phyloP scores from a whole-genome alignment of 1,140 invertebrate species.

The Antheraea pernyi region DNA sequence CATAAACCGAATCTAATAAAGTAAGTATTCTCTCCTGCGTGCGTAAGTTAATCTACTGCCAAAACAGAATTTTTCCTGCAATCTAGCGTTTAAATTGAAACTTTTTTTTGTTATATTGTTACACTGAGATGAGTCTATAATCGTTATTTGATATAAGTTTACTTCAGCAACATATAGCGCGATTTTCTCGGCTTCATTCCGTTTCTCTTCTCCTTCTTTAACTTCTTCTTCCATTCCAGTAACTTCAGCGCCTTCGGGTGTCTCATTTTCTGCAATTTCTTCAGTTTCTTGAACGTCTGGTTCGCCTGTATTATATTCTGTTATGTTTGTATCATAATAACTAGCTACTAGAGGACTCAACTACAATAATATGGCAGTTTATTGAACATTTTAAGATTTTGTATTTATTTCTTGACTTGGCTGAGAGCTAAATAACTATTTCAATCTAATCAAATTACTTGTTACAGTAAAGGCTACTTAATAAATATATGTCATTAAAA shows the following conservation, averaged over 20 bases:
- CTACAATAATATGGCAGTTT: no score
- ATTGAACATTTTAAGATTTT: no score
- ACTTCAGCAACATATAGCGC: conserved; percentile 40
- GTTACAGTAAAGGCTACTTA: no score
- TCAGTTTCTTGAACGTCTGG: conserved; percentile 20
- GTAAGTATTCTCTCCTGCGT: no score
- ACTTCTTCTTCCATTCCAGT: conserved; percentile 10
- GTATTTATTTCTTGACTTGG: background rate
- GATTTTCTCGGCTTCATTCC: conserved; percentile 23
- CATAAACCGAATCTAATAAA: no score
- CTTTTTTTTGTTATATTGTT: no score
- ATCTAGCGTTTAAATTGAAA: no score
- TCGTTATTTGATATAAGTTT: conserved; percentile 18
- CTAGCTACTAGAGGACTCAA: background rate
- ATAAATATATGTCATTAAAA: background rate
- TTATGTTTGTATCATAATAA: background rate
- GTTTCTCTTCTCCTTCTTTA: conserved; percentile 20
- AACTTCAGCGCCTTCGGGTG: background rate
- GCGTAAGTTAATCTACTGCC: no score
- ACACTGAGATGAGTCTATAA: no score
- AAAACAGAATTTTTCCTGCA: no score
- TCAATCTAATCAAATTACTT: no score
- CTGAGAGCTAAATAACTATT: no score
- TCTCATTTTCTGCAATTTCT: conserved; percentile 14
- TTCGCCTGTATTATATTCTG: conserved; percentile 32